These are phyloP conservation scores for Bostrychus sinensis DNA, from an alignment of 2,113 vertebrate genomes.

Conservation along the genomic window DNA sequence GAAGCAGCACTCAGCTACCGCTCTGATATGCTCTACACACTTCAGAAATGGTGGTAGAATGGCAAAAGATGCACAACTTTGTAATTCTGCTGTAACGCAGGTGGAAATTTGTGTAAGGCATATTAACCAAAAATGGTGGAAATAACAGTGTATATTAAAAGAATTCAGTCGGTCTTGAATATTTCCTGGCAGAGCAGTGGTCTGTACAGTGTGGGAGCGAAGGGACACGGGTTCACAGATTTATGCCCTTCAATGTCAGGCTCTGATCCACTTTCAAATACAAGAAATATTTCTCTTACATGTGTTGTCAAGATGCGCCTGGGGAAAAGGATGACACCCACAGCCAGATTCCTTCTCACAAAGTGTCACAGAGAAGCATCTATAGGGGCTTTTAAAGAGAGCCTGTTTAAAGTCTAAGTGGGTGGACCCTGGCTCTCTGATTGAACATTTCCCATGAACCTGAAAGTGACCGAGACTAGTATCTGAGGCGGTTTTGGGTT, in stretches of 20 bases:
- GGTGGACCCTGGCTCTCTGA: conserved; percentile 33
- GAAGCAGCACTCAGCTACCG: conserved; percentile 37
- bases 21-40: conserved; percentile 11
- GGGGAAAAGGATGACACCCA: conserved; percentile 45
- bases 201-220: conserved; percentile 21
- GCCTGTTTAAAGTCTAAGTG: conserved; percentile 25
- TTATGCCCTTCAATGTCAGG: conserved; percentile 38
- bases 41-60: conserved; percentile 27
- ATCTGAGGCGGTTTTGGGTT: conserved; percentile 24
- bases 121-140: too few species aligned
- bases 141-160: too few species aligned
- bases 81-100: conserved; percentile 38
- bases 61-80: conserved; percentile 42
- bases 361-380: conserved; percentile 5
- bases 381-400: conserved; percentile 16
- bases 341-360: conserved; percentile 16
- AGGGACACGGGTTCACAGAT: conserved; percentile 34
- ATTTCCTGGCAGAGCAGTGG: conserved; percentile 26
- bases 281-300: conserved; percentile 51
- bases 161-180: too few species aligned
- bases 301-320: conserved; percentile 67
- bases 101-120: too few species aligned
- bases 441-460: conserved; percentile 54
- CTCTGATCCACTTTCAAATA: conserved; percentile 48
- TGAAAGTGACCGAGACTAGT: conserved; percentile 30